Base-by-base conservation (phyloP, 1,140 invertebrate genomes). In the Formica exsecta region DNA sequence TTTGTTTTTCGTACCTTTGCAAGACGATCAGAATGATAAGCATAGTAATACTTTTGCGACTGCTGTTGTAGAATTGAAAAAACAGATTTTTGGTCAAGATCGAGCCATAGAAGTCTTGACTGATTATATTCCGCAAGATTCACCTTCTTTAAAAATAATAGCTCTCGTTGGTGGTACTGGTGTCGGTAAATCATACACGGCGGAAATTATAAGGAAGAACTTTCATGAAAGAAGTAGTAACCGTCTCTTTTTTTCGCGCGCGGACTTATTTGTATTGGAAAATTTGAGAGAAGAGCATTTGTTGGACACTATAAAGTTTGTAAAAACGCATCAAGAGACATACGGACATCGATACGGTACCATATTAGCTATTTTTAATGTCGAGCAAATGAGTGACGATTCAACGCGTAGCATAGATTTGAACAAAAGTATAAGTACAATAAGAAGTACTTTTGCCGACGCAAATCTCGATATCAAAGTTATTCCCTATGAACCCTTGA, bases 111-210 rank as follows among this genome's bases (percentile, higher is more conserved):
- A 87, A 0, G 25, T 89, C 29, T 36, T 95, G 6, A 65, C 38
- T 0, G 16, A 87, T 0, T 86, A 87, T 59, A 57, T 80, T n/a
- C 8, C 4, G 7, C 16, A n/a, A 25, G 64, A 87, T 22, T 2
- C 25, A 11, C 61, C 66, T 13, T 36, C 36, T 65, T 92, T 85
- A 1, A 87, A 75, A 29, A 19, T 94, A 1, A 11, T 94, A 2
- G 85, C 74, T 19, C 86, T 95, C 1, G 54, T 95, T 7, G 94
- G 95, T 41, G 93, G 93, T 32, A 94, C 92, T 2, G 95, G 95
- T 19, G 93, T 95, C 16, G 95, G 95, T 19, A 95, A 95, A 92
- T 92, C 94, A 11, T 93, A 94, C 48, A 92, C 94, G 0, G 86
- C 86, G 0, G 87, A 92, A n/a, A 94, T 95, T 22, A 93, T 95